Base-by-base conservation (phyloP, 2,797 vertebrate genomes). In the Peromyscus aztecus region DNA sequence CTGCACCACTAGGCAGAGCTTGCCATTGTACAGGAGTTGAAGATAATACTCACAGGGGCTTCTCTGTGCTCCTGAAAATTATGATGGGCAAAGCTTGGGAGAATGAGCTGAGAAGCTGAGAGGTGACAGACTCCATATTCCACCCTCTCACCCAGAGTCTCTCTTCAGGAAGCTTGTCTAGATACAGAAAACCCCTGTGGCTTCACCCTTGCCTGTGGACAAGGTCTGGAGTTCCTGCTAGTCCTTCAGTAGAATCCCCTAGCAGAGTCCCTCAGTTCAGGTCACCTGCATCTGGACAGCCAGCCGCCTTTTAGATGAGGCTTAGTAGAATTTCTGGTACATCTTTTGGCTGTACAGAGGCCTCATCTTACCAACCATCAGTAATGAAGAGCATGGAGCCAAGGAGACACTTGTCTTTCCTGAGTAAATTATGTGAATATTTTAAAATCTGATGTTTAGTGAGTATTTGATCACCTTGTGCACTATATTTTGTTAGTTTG, bases 361-460 rank as follows among this genome's bases (percentile, higher is more conserved):
- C 13, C 27, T 76, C 7, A 17, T 49, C 89, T 93, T 83, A 63
- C 21, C 46, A 77, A 52, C 23, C 7, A 27, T 95, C 40, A 19
- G 80, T 77, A 55, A n/a, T 37, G 34, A n/a, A 96, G 6, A 10
- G 9, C 23, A 17, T 57, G 34, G 17, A 73, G n/a, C 23, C 78
- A 83, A 55, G 77, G 49, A 87, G 19, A 89, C 12, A 7, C 31
- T 73, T 87, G 37, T 83, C 65, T 82, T 95, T 93, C 55, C 57
- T 96, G 43, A 95, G 57, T 65, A 94, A 95, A 94, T 94, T 82
- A 80, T 77, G 83, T 89, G n/a, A 21, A 27, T 96, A 94, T 76
- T 92, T 95, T 81, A 81, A 97, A 97, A 95, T 94, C 90, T 91
- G 37, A 46, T 78, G 59, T 95, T 95, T 94, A 16, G 67, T 67